phyloP scores from a whole-genome alignment of 2,888 invertebrate genomes.

The Tetramorium bicarinatum region DNA sequence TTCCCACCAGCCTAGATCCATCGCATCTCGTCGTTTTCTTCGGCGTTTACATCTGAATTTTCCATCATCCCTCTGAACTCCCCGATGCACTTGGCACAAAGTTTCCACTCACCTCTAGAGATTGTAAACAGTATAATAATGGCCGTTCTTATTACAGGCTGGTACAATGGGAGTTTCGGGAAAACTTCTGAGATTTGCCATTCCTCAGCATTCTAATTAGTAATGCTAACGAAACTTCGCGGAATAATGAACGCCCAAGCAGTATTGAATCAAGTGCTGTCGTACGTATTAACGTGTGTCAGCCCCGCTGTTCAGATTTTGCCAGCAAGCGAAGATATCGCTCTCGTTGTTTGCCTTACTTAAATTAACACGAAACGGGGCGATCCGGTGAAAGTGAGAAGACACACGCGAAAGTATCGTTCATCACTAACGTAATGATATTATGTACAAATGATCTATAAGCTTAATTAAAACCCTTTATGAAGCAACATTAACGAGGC shows the following conservation, averaged over 20 bases:
- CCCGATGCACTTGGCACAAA: slow-evolving; percentile 57
- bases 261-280: slow-evolving; percentile 78
- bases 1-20: background rate
- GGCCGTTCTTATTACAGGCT: slow-evolving; percentile 72
- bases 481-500: background rate
- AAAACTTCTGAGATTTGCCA: slow-evolving; percentile 70
- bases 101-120: slow-evolving; percentile 45
- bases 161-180: slow-evolving; percentile 60
- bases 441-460: slow-evolving; percentile 8
- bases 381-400: slow-evolving; percentile 39
- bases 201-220: slow-evolving; percentile 74
- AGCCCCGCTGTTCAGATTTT: slow-evolving; percentile 43
- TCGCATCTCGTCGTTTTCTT: slow-evolving; percentile 22
- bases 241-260: slow-evolving; percentile 78
- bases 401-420: slow-evolving; percentile 43
- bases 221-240: slow-evolving; percentile 77
- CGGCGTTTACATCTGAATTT: slow-evolving; percentile 52
- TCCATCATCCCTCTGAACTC: slow-evolving; percentile 26
- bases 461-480: slow-evolving; percentile 1
- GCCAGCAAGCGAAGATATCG: slow-evolving; percentile 24
- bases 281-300: slow-evolving; percentile 61
- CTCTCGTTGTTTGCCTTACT: slow-evolving; percentile 48
- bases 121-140: slow-evolving; percentile 76
- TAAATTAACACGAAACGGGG: slow-evolving; percentile 48
- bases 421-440: background rate